These are phyloP conservation scores for Myotis pilosus DNA, from an alignment of 2,797 vertebrate genomes.

Conservation along the genomic window DNA sequence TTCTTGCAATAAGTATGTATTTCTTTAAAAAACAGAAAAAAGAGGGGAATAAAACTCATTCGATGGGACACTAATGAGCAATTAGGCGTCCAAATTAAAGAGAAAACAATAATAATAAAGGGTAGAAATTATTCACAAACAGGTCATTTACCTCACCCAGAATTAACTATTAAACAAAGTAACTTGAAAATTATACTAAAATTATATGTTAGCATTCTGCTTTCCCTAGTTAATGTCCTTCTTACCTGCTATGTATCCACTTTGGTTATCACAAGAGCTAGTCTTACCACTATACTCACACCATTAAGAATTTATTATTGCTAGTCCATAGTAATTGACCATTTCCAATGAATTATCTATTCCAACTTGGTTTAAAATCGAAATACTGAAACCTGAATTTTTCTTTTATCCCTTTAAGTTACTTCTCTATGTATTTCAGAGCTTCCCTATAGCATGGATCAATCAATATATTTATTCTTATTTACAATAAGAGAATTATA, in stretches of 20 bases:
- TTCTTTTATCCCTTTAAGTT: not conserved
- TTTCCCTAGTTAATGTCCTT: not conserved
- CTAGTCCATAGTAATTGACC: not conserved
- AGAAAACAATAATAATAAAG: not conserved
- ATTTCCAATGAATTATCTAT: not conserved
- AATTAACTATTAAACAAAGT: not conserved
- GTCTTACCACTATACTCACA: not conserved
- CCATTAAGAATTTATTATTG: not conserved
- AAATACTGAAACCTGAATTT: not conserved
- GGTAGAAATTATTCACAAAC: not conserved
- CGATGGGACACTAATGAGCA: not conserved
- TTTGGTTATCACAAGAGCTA: not conserved
- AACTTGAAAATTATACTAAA: not conserved
- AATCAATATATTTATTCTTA: slow-evolving; percentile 7
- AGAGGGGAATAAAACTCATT: not conserved
- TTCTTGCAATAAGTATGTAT: not conserved
- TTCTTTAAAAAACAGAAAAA: not conserved
- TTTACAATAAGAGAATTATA: slow-evolving; percentile 17
- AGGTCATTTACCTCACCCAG: not conserved
- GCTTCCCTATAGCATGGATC: not conserved
- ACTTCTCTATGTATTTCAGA: not conserved
- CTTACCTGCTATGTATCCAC: not conserved
- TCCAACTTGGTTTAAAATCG: not conserved
- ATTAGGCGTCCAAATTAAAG: not conserved
- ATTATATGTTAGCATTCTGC: not conserved